Conservation (phyloP, 2,888 invertebrate species). For the Aromia moschata region DNA sequence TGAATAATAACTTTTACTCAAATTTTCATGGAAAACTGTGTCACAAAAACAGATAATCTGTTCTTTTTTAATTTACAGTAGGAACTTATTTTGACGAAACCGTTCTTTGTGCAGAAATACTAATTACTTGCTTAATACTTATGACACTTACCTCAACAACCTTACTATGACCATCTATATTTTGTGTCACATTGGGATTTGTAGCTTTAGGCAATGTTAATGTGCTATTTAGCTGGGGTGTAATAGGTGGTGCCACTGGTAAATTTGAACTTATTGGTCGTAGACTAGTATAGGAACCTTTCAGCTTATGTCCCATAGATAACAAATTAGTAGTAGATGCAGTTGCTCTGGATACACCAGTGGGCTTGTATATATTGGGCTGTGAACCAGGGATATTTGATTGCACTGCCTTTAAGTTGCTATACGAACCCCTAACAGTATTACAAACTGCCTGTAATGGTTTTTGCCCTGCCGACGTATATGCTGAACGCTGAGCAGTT, state of each 20-base stretch:
- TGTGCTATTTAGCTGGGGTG: conserved; percentile 33
- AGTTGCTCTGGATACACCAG: conserved; percentile 22
- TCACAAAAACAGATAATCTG: too few species aligned
- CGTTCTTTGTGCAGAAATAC: too few species aligned
- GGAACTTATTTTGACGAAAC: too few species aligned
- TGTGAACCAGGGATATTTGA: conserved; percentile 39
- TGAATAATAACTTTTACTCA: too few species aligned
- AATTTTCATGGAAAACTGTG: too few species aligned
- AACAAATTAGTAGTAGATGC: conserved; percentile 49
- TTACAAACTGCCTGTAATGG: conserved; percentile 35
- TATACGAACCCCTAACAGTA: conserved; percentile 35
- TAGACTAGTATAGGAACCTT: conserved; percentile 58
- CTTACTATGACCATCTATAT: conserved; percentile 25
- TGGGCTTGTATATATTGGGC: conserved; percentile 38
- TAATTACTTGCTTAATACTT: too few species aligned
- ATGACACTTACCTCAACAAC: conserved; percentile 41
- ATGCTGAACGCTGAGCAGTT: conserved; percentile 40
- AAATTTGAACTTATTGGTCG: conserved; percentile 54
- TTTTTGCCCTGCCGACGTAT: conserved; percentile 41
- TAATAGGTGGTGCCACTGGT: conserved; percentile 52
- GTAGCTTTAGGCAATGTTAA: conserved; percentile 36
- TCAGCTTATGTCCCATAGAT: conserved; percentile 53
- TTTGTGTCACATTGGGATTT: conserved; percentile 34
- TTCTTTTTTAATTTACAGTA: too few species aligned
- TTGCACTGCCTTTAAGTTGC: conserved; percentile 38